Evolutionary conservation across 2,113 vertebrate genomes (phyloP), one percentile per base, ranked within the genome.

Genomic region (Otocyon megalotis): DNA sequence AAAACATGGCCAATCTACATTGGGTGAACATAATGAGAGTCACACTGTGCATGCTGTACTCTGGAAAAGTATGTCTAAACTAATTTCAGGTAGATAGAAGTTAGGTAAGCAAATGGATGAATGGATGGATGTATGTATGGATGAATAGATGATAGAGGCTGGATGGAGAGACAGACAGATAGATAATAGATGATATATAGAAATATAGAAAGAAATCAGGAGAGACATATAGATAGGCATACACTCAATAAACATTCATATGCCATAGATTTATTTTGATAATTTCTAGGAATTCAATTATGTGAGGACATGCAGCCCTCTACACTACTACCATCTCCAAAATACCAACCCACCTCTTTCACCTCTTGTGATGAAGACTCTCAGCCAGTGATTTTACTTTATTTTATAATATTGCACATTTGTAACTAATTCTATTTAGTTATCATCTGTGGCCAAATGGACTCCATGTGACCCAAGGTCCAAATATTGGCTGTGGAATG

Each of bases 271-370:
- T 81, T 11, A 65, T 79, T 83, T 13, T 63, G 43, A 71, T 24
- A 10, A 65, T 58, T 87, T 69, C 14, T 54, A 69, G 4, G 15
- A 71, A 58, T 50, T 90, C 24, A 86, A 10, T 10, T 24, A 10
- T 26, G 50, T 28, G 6, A 82, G 19, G 11, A 63, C 17, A 71
- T 56, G 3, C 1, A 4, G 5, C 8, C 16, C 1, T 54, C 6
- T 88, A 7, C 0, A 79, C 3, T 20, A 10, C 0, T 2, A 53
- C 22, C 17, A 16, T 16, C 5, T 5, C 35, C 7, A 8, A 35
- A 30, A 77, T 15, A 71, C 22, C 32, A 24, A 48, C 13, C 26
- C 35, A 60, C 32, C 13, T 32, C 4, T 24, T 56, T 60, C 15
- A 8, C 17, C 16, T 10, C 20, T 77, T 80, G 5, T 58, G 20